Evolutionary conservation across 2,113 vertebrate species (phyloP).

Genomic region (Mohoua ochrocephala): DNA sequence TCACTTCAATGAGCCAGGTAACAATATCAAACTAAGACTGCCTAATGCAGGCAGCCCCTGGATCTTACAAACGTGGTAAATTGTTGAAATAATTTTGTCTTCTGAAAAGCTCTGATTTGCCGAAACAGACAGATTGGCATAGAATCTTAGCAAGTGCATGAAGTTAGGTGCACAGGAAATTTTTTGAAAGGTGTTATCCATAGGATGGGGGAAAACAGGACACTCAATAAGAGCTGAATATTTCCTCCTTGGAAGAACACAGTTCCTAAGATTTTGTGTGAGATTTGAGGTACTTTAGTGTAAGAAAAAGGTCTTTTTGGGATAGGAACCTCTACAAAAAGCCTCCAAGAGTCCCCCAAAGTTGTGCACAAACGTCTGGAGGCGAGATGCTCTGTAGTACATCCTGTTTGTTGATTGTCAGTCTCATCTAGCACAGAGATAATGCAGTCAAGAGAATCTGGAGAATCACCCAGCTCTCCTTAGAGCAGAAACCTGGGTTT

Average conservation of each 20-base stretch:
- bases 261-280: background rate
- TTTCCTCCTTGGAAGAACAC: background rate
- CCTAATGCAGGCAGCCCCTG: background rate
- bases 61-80: background rate
- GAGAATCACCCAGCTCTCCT: background rate
- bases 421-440: background rate
- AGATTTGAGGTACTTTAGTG: background rate
- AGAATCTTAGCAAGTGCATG: background rate
- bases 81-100: background rate
- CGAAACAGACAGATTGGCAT: background rate
- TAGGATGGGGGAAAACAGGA: background rate
- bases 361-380: background rate
- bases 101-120: background rate
- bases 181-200: background rate
- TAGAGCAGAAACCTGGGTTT: background rate
- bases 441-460: background rate
- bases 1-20: background rate
- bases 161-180: background rate
- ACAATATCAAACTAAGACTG: background rate
- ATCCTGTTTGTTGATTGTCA: background rate
- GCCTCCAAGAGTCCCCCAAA: background rate
- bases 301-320: background rate
- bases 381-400: rapidly evolving
- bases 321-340: background rate
- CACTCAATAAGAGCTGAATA: background rate